Evolutionary conservation across 2,113 vertebrate genomes (phyloP), one percentile per base, ranked within the genome.

Genomic region (Nycticorax nycticorax): DNA sequence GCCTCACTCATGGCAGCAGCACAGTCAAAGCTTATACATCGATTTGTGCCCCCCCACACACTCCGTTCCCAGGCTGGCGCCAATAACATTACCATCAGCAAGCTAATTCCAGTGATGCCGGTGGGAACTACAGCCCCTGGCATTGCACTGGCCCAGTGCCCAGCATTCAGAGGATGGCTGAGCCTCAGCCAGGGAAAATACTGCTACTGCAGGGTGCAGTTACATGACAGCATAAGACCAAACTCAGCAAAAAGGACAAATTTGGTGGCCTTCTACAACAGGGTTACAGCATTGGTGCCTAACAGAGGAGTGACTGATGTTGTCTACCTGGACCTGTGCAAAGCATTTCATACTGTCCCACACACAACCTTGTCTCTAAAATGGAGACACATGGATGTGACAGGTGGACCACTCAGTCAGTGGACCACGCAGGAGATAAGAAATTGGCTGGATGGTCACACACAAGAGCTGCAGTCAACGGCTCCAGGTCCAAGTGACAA

Each of bases 401-500:
- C 0, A 0, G 10, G 7, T 10, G 9, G 33, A 39, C 15, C 22
- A 39, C 20, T 59, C 1, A 0, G 19, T 14, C 39, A 41, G 39
- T 41, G 39, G 39, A 41, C 39, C 39, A 41, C 39, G 39, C 39
- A 41, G 39, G 8, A 18, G 8, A 18, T 59, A 68, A 72, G 35
- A 32, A 76, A 80, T n/a, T 28, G 10, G 48, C 72, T 1, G 2
- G 9, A 73, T 28, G 9, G 8, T 28, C 14, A 0, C 47, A 20
- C 37, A 53, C 35, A 48, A 67, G 39, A 39, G 19, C 19, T 69
- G n/a, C 2, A 1, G 30, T 72, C 67, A 75, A 9, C 8, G 3
- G 56, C 33, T 47, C 32, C 6, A 48, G 56, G 63, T n/a, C 41
- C 12, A 3, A 68, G n/a, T 39, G 68, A 76, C 0, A 2, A 72